Evolutionary conservation across 2,113 vertebrate genomes (phyloP).

Genomic region (Callopanchax toddi): DNA sequence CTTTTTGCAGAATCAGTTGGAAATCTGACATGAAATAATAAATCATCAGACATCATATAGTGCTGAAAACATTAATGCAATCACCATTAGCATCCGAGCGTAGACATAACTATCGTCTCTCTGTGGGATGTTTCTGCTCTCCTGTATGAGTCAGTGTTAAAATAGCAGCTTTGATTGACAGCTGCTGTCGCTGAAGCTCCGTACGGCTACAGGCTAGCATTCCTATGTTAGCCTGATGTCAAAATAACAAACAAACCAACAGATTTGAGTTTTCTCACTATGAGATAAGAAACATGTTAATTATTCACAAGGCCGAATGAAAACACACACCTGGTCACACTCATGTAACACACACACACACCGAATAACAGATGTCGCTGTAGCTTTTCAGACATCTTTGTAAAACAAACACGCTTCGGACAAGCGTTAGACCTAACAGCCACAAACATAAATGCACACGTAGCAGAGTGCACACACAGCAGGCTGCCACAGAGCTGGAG

Average conservation of each 20-base stretch:
- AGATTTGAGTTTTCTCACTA: constrained; percentile 14
- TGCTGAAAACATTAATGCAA: not conserved
- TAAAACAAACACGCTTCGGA: constrained; percentile 21
- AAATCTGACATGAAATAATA: not conserved
- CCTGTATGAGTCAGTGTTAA: constrained; percentile 13
- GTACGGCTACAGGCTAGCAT: constrained; percentile 15
- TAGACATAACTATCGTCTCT: not conserved
- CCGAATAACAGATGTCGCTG: constrained; percentile 12
- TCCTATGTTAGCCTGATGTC: no score
- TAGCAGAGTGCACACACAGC: constrained; percentile 21
- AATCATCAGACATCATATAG: not conserved
- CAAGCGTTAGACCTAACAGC: constrained; percentile 43
- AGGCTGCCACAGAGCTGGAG: constrained; percentile 52
- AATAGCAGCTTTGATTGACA: constrained; percentile 14
- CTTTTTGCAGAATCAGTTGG: not conserved
- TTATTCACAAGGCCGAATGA: constrained; percentile 30
- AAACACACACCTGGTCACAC: constrained; percentile 20
- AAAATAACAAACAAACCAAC: constrained; percentile 30
- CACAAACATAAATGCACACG: constrained; percentile 22
- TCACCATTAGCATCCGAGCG: not conserved
- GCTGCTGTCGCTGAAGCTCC: constrained; percentile 15
- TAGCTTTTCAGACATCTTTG: constrained; percentile 22
- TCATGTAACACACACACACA: constrained; percentile 23
- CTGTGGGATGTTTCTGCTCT: constrained; percentile 9
- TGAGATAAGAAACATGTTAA: constrained; percentile 25